These are phyloP conservation scores for Anastatus disparis DNA, from an alignment of 1,140 invertebrate genomes.

Conservation along the genomic window DNA sequence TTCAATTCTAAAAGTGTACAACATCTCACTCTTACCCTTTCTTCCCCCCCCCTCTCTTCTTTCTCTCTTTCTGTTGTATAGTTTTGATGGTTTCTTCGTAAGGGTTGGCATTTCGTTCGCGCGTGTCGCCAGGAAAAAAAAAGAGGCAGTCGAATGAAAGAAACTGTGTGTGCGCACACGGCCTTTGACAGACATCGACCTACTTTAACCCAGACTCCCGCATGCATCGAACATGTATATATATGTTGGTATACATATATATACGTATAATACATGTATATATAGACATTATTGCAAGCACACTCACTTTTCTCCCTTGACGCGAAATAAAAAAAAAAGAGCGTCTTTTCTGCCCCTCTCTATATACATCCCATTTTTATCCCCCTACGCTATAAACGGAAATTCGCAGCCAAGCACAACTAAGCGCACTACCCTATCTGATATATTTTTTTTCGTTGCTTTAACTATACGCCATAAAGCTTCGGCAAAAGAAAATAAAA, in stretches of 20 bases:
- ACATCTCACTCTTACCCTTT: background rate
- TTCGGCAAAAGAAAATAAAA: too few species aligned
- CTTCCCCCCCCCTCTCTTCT: background rate
- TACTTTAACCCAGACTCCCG: slow-evolving; percentile 8
- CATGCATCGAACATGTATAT: too few species aligned
- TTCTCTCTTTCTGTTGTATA: too few species aligned
- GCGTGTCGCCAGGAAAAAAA: background rate
- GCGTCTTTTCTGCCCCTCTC: background rate
- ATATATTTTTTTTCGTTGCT: background rate
- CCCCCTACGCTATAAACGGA: background rate
- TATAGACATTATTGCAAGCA: too few species aligned
- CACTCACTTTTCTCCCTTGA: too few species aligned
- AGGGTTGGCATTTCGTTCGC: background rate
- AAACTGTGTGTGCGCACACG: background rate
- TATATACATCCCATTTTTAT: too few species aligned
- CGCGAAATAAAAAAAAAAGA: background rate
- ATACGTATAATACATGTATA: too few species aligned
- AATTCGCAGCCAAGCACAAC: background rate
- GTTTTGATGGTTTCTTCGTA: too few species aligned
- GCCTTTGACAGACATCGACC: slow-evolving; percentile 38
- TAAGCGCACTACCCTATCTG: background rate
- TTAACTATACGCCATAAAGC: too few species aligned
- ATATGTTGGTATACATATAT: too few species aligned
- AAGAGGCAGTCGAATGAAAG: slow-evolving; percentile 30
- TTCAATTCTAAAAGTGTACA: background rate